Evolutionary conservation across 2,113 vertebrate species (phyloP).

Genomic region (Notarius quadriscutis): DNA sequence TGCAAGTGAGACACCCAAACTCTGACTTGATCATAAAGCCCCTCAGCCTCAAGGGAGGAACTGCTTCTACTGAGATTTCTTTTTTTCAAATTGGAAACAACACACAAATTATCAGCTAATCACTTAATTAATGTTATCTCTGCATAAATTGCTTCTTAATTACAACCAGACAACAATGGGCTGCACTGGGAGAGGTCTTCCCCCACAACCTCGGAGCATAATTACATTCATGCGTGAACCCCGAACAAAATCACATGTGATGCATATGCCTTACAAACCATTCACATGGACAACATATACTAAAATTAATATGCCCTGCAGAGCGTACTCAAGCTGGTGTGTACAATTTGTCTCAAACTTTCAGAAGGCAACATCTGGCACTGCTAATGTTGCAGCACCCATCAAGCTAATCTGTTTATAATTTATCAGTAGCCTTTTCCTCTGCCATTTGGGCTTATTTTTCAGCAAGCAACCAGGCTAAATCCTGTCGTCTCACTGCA

Average conservation of each 20-base stretch:
- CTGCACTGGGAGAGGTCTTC: conserved; percentile 27
- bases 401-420: conserved; percentile 37
- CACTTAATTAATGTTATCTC: conserved; percentile 57
- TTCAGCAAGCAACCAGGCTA: conserved; percentile 16
- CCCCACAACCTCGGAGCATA: conserved; percentile 41
- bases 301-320: neutral
- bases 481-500: conserved; percentile 24
- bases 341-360: neutral
- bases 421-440: conserved; percentile 36
- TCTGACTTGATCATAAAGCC: conserved; percentile 24
- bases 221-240: conserved; percentile 41
- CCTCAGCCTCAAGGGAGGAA: conserved; percentile 13
- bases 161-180: conserved; percentile 52
- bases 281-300: neutral
- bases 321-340: neutral
- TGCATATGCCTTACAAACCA: conserved; percentile 27
- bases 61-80: conserved; percentile 8
- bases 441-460: conserved; percentile 5
- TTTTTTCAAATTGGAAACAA: conserved; percentile 24
- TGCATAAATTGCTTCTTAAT: conserved; percentile 60
- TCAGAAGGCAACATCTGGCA: conserved; percentile 42
- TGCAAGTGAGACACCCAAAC: neutral
- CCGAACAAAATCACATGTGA: conserved; percentile 5
- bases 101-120: conserved; percentile 55
- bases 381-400: conserved; percentile 2